Base-by-base conservation (phyloP, 2,888 invertebrate genomes). In the Disparrhopalites patrizii region DNA sequence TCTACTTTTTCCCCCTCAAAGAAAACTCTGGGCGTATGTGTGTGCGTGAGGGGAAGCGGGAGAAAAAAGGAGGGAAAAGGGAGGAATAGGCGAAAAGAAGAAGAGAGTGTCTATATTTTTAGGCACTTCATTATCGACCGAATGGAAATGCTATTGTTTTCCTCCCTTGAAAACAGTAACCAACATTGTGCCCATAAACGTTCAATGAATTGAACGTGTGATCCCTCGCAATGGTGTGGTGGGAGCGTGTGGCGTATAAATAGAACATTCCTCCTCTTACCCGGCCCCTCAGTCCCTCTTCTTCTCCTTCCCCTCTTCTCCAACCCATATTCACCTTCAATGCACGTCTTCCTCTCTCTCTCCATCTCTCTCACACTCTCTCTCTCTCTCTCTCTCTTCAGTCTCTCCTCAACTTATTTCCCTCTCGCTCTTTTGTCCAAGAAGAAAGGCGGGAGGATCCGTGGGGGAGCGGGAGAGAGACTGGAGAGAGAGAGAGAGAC, bases 171-270 rank as follows among this genome's bases (percentile, higher is more conserved):
- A 54, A 31, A 47, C 20, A 60, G 50, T 31, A 50, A 23, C 60
- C 60, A 61, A 61, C 60, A 61, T 61, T 61, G 60, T 61, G 60
- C 50, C 60, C 60, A 61, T 61, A 61, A 60, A 61, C 50, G 60
- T 30, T 50, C 50, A 61, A 61, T 61, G 50, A 57, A 57, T 27
- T 57, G 47, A 50, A 61, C 60, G 60, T 61, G 60, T 61, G 30
- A 51, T 50, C 31, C 28, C 60, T 61, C 13, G 33, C 60, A 61
- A 43, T 61, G 31, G 51, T 31, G 47, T 60, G 25, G 31, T 61
- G 25, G 18, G n/a, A 4, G 28, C 15, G 10, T 57, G 40, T 10
- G 40, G n/a, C n/a, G 40, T 57, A 57, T 57, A 57, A 57, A 57
- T 57, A 57, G 57, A 28, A 20, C 10, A 5, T 5, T 18, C 20